A percentile compares a stretch with the other conserved stretches of the same genome.
These are phyloP conservation scores for Porites evermanni DNA, from an alignment of 92 coral and sea anemone genomes.

Conservation along the genomic window DNA sequence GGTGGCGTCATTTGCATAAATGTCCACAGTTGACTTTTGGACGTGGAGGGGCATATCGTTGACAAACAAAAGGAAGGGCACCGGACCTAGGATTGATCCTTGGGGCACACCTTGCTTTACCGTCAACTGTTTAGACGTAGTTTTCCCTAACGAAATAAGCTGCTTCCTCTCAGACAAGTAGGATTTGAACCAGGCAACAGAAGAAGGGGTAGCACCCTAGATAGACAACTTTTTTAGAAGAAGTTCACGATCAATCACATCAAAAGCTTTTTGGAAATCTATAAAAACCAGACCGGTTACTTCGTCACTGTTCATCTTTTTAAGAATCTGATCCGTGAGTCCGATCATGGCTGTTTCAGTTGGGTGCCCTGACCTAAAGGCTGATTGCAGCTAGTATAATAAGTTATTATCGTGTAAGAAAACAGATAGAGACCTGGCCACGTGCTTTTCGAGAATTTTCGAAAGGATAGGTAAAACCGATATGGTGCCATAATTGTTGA, in stretches of 20 bases:
- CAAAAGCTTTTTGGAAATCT: slow-evolving; percentile 39
- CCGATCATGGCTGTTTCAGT: slow-evolving; percentile 52
- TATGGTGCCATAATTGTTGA: background rate
- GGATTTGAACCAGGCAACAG: slow-evolving; percentile 41
- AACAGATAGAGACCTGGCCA: background rate
- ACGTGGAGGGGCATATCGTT: no score
- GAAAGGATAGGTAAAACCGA: slow-evolving; percentile 19
- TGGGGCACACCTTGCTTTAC: slow-evolving; percentile 45
- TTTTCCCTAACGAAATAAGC: slow-evolving; percentile 36
- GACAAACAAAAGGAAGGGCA: slow-evolving; percentile 42
- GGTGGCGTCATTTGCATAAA: slow-evolving; percentile 42
- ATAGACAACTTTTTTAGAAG: slow-evolving; percentile 33
- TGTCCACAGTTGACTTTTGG: slow-evolving; percentile 40
- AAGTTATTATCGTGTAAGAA: slow-evolving; percentile 24
- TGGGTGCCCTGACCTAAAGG: slow-evolving; percentile 36
- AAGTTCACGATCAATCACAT: slow-evolving; percentile 14
- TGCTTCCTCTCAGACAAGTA: slow-evolving; percentile 44
- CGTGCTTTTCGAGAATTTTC: slow-evolving; percentile 8
- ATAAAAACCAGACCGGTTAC: slow-evolving; percentile 56
- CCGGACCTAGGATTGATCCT: slow-evolving; percentile 52
- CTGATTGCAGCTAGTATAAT: slow-evolving; percentile 24
- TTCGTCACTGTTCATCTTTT: slow-evolving; percentile 53
- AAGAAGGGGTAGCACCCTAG: slow-evolving; percentile 14
- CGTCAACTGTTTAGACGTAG: slow-evolving; percentile 5
- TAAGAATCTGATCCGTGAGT: slow-evolving; percentile 43